Evolutionary conservation across 2,113 vertebrate genomes (phyloP), one percentile per base, ranked within the genome.

Genomic region (Microtus ochrogaster): DNA sequence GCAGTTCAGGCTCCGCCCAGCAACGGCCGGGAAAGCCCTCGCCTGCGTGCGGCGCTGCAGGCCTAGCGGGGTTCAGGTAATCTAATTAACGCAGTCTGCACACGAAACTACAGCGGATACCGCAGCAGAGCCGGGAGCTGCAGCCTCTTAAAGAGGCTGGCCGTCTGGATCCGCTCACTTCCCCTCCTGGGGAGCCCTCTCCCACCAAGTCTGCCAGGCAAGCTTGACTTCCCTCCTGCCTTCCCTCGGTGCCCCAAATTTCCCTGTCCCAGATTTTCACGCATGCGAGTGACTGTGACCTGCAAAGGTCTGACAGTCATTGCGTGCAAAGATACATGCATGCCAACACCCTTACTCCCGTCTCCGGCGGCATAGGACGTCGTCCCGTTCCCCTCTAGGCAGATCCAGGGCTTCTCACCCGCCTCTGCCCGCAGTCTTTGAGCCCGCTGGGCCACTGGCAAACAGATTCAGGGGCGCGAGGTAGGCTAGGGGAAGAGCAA

Each of bases 111-210:
- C 93, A 33, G 33, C 61, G 21, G 76, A n/a, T 36, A 55, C 66
- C 74, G 89, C 89, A 49, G 97, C 97, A 95, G 92, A 93, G 92
- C 76, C 66, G 8, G 93, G 85, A 26, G 17, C 63, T 49, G 79
- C 90, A 19, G 92, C 95, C 95, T 92, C 97, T 97, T 97, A 97
- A 98, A 97, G 97, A 96, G 61, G 14, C 93, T 76, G 5, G 76
- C 79, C 12, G 55, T 73, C 84, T 44, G 65, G 74, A 70, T 58
- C 13, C 12, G 65, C 55, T 90, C n/a, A 14, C 73, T 87, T 66
- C 44, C n/a, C 30, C 3, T 10, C 13, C 39, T 58, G 36, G 24
- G 72, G 61, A 10, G 11, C 36, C 63, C 44, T 63, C 44, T 33
- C 39, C 65, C 44, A 65, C 39, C 76, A 86, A 49, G 55, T 96